Evolutionary conservation across 2,888 invertebrate genomes (phyloP), one percentile per base, ranked within the genome.

Genomic region (Octonoba sinensis): DNA sequence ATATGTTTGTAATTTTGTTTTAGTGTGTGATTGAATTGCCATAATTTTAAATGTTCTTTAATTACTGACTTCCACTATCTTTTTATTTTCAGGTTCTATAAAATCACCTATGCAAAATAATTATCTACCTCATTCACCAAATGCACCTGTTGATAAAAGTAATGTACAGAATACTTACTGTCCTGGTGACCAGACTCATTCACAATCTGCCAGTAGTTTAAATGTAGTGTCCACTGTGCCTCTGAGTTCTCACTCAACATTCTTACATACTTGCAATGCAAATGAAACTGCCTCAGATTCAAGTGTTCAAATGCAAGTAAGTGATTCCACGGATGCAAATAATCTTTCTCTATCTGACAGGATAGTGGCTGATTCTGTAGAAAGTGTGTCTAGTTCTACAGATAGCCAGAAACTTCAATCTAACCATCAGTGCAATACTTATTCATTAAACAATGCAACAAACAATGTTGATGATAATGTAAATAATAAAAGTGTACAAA

Each of bases 101-200:
- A 82, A 82, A 27, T 82, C 82, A 66, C 76, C 82, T 82, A 82
- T 71, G 76, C 82, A 82, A 82, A 82, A 75, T 71, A 73, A 73
- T 73, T 57, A 76, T 82, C 82, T 82, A 82, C 82, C 82, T 82
- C 82, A 82, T 76, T 82, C 82, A 72, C 76, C 82, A 60, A 82
- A 62, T 76, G 72, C 76, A 76, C 82, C 69, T 49, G 66, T 59
- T 70, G 82, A 82, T 74, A 82, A 70, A 59, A 82, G 27, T 54
- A 59, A 47, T 76, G 60, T 76, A 67, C 76, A 82, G 69, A 74
- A 74, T 71, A 71, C 56, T 56, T 71, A 18, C 27, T 62, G 72
- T 59, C 56, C 67, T 75, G 76, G 82, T 76, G 72, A 76, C 66
- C 82, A 76, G 72, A 75, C 59, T 82, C 76, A 47, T 54, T 67